Evolutionary conservation across 2,797 vertebrate species (phyloP).

Genomic region (Dipus sagitta): DNA sequence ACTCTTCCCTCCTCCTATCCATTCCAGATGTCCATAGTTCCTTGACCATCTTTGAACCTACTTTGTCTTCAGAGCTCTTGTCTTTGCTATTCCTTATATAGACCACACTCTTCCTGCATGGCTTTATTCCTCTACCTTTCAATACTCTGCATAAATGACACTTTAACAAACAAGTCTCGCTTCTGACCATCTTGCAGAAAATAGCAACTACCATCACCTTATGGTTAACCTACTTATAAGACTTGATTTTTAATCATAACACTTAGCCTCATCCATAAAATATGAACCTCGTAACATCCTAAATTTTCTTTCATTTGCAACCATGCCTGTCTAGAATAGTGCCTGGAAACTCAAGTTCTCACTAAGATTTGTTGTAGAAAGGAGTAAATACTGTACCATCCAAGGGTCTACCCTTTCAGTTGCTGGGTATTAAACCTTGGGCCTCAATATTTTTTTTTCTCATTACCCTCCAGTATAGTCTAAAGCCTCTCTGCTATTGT

Average conservation of each 20-base stretch:
- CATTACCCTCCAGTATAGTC: background rate
- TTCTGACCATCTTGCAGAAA: background rate
- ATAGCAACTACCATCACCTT: background rate
- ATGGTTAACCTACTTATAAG: background rate
- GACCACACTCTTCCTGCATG: background rate
- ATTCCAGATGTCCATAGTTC: background rate
- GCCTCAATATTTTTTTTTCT: background rate
- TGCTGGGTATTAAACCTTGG: background rate
- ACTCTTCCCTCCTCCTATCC: background rate
- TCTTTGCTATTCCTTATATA: background rate
- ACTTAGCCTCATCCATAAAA: background rate
- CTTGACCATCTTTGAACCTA: background rate
- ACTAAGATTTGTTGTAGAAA: background rate
- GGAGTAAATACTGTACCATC: background rate
- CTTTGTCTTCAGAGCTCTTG: background rate
- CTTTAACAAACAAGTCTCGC: background rate
- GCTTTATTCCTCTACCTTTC: background rate
- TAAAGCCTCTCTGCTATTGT: background rate
- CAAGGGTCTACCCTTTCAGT: background rate
- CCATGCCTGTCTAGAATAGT: background rate
- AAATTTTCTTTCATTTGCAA: background rate
- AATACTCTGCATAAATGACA: background rate
- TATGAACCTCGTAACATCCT: background rate
- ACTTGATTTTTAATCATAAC: background rate
- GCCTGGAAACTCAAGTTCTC: background rate